Base-by-base conservation (phyloP, 2,113 vertebrate species). In the Odocoileus hemionus region DNA sequence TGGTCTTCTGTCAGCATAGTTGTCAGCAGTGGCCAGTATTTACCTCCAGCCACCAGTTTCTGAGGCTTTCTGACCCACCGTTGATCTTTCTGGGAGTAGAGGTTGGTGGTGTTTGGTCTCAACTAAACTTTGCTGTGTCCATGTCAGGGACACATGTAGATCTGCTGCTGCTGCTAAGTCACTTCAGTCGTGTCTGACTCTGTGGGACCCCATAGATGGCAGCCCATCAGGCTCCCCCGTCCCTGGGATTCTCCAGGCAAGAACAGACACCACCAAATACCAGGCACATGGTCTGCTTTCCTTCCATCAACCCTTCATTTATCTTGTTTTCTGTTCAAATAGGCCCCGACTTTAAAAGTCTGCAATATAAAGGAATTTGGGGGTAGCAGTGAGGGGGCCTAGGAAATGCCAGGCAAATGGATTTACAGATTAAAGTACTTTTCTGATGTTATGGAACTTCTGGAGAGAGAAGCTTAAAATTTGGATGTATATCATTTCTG, bases 391-490 rank as follows among this genome's bases (percentile, higher is more conserved):
- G 7, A 79, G 15, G 43, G 26, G 8, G 1, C 15, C 76, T 7
- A 45, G 43, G 45, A 45, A 45, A 25, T 45, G 39, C 15, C 43
- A 30, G 74, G 26, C 43, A 47, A 47, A 16, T 28, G 26, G 76
- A 79, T 79, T 7, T 79, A 8, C 54, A 90, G 88, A 50, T 89
- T 82, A 82, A 76, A 76, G 89, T 19, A 78, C 8, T 45, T 76
- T 23, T 50, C 39, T 92, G n/a, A 86, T 83, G 23, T 86, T 86
- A 70, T 47, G 16, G 57, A 78, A 70, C n/a, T 58, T 97, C 74
- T 90, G 26, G 54, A 64, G 67, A 96, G 83, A 76, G 26, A 96
- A 6, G 33, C 36, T 70, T 95, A 86, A 90, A 52, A 60, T 90
- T 33, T 94, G n/a, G 23, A 60, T 64, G 26, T 13, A 54, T 47